phyloP scores from a whole-genome alignment of 2,888 invertebrate genomes.

The Rhamphomyia laevipes region DNA sequence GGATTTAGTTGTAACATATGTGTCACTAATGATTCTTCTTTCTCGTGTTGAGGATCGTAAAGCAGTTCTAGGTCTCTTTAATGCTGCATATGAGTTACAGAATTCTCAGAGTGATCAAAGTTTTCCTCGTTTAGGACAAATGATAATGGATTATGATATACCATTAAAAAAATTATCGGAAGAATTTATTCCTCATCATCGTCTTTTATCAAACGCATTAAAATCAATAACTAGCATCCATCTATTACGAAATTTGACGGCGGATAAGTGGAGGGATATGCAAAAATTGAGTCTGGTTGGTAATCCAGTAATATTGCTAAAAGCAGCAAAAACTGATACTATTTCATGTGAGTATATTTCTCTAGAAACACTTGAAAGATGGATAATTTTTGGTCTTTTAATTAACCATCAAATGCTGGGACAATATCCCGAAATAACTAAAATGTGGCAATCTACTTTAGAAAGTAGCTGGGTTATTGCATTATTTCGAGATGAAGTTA shows the following conservation, averaged over 20 bases:
- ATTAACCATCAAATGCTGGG: constrained; percentile 81
- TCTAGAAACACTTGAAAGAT: constrained; percentile 88
- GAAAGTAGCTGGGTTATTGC: constrained; percentile 91
- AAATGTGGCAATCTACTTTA: constrained; percentile 83
- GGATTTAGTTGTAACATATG: constrained; percentile 87
- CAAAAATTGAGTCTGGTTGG: constrained; percentile 88
- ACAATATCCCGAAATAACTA: constrained; percentile 66
- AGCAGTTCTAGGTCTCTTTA: constrained; percentile 91
- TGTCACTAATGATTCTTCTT: constrained; percentile 92
- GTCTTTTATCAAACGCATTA: constrained; percentile 73
- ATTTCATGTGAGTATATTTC: constrained; percentile 98
- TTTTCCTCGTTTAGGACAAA: constrained; percentile 91
- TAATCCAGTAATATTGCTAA: constrained; percentile 86
- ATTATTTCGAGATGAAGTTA: constrained; percentile 92
- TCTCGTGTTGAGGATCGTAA: constrained; percentile 97
- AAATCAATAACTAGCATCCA: constrained; percentile 82
- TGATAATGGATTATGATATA: constrained; percentile 95
- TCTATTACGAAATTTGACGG: constrained; percentile 77
- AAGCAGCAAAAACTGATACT: constrained; percentile 87
- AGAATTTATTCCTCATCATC: constrained; percentile 91
- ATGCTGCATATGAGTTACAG: constrained; percentile 94
- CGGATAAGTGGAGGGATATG: constrained; percentile 89
- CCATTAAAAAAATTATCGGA: constrained; percentile 92
- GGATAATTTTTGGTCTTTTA: constrained; percentile 92
- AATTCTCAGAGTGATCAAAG: constrained; percentile 80